Percentiles rank a stretch among this genome's conserved stretches.
Evolutionary conservation across 2,888 invertebrate genomes (phyloP).

Genomic region (Apocheima hispidaria): DNA sequence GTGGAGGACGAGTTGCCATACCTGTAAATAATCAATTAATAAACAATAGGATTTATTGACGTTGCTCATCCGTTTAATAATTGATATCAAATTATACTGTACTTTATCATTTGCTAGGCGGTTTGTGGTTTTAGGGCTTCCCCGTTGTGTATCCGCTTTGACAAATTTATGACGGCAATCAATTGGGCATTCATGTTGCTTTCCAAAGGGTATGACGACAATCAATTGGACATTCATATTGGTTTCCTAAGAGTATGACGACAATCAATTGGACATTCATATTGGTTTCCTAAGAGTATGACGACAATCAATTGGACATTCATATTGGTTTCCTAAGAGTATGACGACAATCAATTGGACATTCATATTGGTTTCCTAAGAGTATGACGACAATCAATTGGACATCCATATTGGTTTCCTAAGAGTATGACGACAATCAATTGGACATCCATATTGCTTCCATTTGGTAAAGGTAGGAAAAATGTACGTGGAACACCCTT

Average conservation of each 20-base stretch:
- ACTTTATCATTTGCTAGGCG: conserved; percentile 35
- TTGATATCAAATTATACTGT: conserved; percentile 35
- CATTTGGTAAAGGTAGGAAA: neutral
- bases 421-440: neutral
- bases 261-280: conserved; percentile 3
- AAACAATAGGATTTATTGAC: conserved; percentile 52
- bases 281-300: neutral
- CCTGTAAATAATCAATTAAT: conserved; percentile 50
- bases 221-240: conserved; percentile 3
- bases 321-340: neutral
- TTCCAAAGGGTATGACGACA: neutral
- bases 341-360: conserved; percentile 2
- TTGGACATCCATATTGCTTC: conserved; percentile 1
- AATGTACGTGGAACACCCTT: neutral
- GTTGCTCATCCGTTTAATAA: conserved; percentile 39
- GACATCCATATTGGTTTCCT: neutral
- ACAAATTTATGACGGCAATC: neutral
- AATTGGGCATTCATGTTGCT: conserved; percentile 1
- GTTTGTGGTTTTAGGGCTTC: conserved; percentile 47
- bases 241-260: neutral
- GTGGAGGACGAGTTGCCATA: conserved; percentile 42
- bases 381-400: conserved; percentile 1
- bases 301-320: conserved; percentile 3
- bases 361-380: neutral
- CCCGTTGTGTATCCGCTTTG: conserved; percentile 38